Evolutionary conservation across 2,797 vertebrate genomes (phyloP), one percentile per base, ranked within the genome.

Genomic region (Melanotaenia maccullochi): DNA sequence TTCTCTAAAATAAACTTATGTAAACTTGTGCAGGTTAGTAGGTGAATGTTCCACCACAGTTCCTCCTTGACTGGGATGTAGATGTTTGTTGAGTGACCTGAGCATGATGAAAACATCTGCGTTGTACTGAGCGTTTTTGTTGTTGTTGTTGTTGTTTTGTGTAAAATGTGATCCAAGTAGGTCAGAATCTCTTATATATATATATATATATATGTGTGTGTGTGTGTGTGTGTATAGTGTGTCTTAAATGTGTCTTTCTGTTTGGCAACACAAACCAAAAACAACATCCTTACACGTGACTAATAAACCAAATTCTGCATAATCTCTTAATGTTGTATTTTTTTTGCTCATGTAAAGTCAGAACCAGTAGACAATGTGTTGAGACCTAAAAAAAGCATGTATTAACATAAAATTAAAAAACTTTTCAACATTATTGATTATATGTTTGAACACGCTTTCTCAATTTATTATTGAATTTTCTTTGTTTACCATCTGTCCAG

Each of bases 401-500:
- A 0, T 56, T 20, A 32, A 51, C 28, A 54, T 30, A 40, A 5
- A 58, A 51, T 59, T 49, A 64, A 22, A 58, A 44, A 49, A 22
- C 5, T 61, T 63, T 44, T 20, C 9, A 14, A 36, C 24, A 40
- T 5, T 42, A 4, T 59, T 24, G 28, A 28, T 30, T 16, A 32
- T 40, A 52, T 57, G 65, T 64, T 30, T 18, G 52, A 62, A 9
- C 5, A 38, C 11, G 63, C 55, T 75, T 78, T 73, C 36, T 54
- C 28, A 49, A 38, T 83, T 78, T 70, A 75, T 60, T 81, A 71
- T 71, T 71, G 60, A 85, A 69, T 81, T 87, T 85, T 73, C 71
- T 89, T 90, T 90, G 85, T 93, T 86, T 83, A 81, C 86, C 73
- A 81, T 84, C 78, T 90, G 90, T 67, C 70, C 62, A 22, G 65